These are phyloP conservation scores for Turritopsis dohrnii DNA, from an alignment of 30 jellyfish, hydroid and myxozoan genomes.

Conservation along the genomic window DNA sequence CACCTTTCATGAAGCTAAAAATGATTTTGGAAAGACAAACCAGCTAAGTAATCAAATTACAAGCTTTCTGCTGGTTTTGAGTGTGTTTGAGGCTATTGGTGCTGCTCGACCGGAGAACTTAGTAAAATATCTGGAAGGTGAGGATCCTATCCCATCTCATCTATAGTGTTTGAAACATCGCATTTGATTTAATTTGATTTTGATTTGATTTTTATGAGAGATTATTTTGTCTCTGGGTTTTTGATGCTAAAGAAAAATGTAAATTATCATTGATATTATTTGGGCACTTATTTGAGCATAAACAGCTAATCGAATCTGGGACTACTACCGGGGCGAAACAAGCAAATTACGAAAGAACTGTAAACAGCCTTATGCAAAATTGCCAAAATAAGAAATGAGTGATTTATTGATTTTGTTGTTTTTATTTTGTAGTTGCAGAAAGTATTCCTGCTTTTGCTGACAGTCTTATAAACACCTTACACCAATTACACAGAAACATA, in stretches of 20 bases:
- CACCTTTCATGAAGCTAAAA: conserved; percentile 27
- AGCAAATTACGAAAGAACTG: too few species aligned
- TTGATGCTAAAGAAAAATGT: too few species aligned
- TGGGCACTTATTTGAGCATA: too few species aligned
- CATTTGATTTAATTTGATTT: too few species aligned
- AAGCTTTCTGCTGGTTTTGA: conserved; percentile 44
- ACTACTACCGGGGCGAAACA: too few species aligned
- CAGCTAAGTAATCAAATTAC: conserved; percentile 26
- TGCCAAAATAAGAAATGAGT: too few species aligned
- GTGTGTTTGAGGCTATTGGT: conserved; percentile 57
- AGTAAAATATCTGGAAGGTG: conserved; percentile 64
- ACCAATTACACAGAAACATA: background rate
- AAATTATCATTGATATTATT: too few species aligned
- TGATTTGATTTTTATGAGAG: too few species aligned
- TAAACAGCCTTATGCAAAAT: too few species aligned
- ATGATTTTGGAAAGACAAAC: conserved; percentile 19
- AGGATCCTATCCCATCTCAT: background rate
- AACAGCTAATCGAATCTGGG: too few species aligned
- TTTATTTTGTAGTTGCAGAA: background rate
- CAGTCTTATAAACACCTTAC: background rate
- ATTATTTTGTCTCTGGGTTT: too few species aligned
- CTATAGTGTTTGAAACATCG: background rate
- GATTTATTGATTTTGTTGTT: background rate
- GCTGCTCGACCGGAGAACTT: conserved; percentile 71
- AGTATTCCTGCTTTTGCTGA: background rate